Evolutionary conservation across 1,140 invertebrate species (phyloP).

Genomic region (Drosophila ironensis): DNA sequence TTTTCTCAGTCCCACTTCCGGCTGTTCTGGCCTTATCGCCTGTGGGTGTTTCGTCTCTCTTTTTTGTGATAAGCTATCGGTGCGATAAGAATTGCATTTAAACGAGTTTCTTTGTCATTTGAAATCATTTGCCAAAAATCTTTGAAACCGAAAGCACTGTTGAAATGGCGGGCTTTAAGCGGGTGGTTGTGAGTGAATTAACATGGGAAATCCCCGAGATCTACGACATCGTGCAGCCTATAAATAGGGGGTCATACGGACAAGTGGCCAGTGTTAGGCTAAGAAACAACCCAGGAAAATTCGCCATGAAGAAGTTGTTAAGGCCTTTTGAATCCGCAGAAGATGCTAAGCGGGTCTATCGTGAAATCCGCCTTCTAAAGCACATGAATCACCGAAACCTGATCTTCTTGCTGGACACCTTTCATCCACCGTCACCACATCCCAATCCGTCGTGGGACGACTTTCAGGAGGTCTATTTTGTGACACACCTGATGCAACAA

Average conservation of each 20-base stretch:
- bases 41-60: too few species aligned
- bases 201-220: slow-evolving; percentile 97
- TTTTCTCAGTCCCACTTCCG: not conserved
- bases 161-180: slow-evolving; percentile 56
- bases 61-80: not conserved
- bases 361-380: slow-evolving; percentile 97
- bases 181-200: slow-evolving; percentile 95
- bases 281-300: slow-evolving; percentile 89
- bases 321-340: slow-evolving; percentile 98
- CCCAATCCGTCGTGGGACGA: slow-evolving; percentile 85
- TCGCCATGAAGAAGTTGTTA: slow-evolving; percentile 98
- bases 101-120: not conserved
- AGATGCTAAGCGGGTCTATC: slow-evolving; percentile 98
- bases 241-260: slow-evolving; percentile 98
- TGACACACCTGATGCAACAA: slow-evolving; percentile 98
- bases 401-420: slow-evolving; percentile 94
- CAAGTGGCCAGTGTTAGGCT: slow-evolving; percentile 96
- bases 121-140: not conserved
- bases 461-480: slow-evolving; percentile 96
- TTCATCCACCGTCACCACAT: slow-evolving; percentile 90
- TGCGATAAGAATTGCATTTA: not conserved
- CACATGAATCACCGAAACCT: slow-evolving; percentile 99
- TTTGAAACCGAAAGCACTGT: not conserved
- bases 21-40: not conserved
- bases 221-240: slow-evolving; percentile 94